Evolutionary conservation across 2,797 vertebrate genomes (phyloP).

Genomic region (Hydrophis major): DNA sequence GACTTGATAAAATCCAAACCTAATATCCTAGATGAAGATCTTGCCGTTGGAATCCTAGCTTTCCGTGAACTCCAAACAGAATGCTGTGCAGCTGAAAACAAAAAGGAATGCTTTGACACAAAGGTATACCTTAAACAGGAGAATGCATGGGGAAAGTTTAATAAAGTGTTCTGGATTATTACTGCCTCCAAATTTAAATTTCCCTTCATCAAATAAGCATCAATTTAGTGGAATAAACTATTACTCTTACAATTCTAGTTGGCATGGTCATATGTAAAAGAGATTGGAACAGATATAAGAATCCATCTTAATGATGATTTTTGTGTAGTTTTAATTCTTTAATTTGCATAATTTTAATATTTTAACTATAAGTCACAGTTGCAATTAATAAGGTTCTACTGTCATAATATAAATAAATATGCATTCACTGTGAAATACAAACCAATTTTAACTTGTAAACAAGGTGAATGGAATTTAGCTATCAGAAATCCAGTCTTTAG

Average conservation of each 20-base stretch:
- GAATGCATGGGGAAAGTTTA: not conserved
- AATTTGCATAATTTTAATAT: no score
- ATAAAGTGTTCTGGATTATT: not conserved
- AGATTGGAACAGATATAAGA: not conserved
- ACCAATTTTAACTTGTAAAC: not conserved
- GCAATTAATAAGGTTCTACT: not conserved
- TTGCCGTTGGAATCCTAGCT: not conserved
- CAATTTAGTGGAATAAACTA: not conserved
- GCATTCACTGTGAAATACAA: not conserved
- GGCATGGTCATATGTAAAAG: not conserved
- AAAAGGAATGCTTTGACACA: constrained; percentile 23
- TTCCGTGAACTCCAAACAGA: not conserved
- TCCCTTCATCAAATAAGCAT: not conserved
- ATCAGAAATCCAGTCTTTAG: not conserved
- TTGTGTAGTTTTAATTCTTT: not conserved
- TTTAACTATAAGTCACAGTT: not conserved
- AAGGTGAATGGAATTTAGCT: not conserved
- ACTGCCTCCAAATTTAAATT: not conserved
- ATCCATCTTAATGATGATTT: not conserved
- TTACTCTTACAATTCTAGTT: not conserved
- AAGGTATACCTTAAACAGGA: constrained; percentile 29
- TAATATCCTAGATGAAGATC: not conserved
- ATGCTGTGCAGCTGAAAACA: not conserved
- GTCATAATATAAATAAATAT: not conserved
- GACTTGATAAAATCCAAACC: constrained; percentile 30